These are phyloP conservation scores for Trogon melanurus DNA, from an alignment of 2,113 vertebrate genomes.

Conservation along the genomic window DNA sequence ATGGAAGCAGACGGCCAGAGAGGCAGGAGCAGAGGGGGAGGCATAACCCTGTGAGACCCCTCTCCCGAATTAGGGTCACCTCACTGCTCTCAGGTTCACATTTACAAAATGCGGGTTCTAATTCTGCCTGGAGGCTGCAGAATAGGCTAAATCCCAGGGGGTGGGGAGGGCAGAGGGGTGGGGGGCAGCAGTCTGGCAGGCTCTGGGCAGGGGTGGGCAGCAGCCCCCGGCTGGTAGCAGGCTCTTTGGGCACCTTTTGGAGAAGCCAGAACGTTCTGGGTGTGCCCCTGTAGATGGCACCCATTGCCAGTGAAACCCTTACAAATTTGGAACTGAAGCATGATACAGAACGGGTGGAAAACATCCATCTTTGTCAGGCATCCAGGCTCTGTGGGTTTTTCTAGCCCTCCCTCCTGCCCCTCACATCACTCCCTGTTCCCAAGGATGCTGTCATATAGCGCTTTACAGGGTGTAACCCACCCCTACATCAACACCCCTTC, in stretches of 20 bases:
- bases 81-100: background rate
- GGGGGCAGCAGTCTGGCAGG: background rate
- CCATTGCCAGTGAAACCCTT: background rate
- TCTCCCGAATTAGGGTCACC: background rate
- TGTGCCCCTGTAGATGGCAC: background rate
- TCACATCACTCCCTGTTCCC: background rate
- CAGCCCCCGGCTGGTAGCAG: background rate
- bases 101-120: fast-evolving
- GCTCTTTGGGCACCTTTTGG: background rate
- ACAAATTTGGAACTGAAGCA: background rate
- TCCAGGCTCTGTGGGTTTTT: background rate
- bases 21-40: background rate
- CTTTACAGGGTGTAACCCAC: background rate
- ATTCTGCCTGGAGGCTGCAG: background rate
- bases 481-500: background rate
- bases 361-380: background rate
- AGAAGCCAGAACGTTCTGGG: background rate
- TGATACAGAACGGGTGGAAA: background rate
- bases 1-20: background rate
- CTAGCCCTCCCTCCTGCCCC: background rate
- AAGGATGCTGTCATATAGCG: background rate
- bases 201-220: background rate
- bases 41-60: fast-evolving
- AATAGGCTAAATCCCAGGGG: fast-evolving
- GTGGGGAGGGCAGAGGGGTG: too few relatives aligned